Base-by-base conservation (phyloP, 2,888 invertebrate species). In the Ischnura elegans region DNA sequence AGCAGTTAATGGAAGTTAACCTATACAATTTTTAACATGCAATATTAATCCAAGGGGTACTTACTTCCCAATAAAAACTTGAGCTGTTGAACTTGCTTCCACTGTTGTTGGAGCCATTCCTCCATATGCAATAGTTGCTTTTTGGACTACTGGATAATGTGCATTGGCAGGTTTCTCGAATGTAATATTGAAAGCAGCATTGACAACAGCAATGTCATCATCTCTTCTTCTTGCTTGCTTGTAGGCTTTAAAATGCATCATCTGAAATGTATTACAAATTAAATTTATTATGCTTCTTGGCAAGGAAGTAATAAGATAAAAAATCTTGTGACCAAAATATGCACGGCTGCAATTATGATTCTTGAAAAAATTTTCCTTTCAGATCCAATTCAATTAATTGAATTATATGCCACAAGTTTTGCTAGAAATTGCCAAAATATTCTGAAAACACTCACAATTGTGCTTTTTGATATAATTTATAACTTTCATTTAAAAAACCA, bases 161-260 rank as follows among this genome's bases (percentile, higher is more conserved):
- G 87, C 25, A 94, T 96, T 96, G 95, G 94, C 94, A 76, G 96
- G 95, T 6, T 96, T 95, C 95, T 97, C 96, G 94, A 99, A 97
- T 87, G 95, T 96, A 0, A 99, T 97, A 95, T 97, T 97, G 94
- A 99, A 97, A 0, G 98, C 98, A 94, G 98, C 97, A 95, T 99
- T 99, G 0, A 99, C 99, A 95, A 99, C 99, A 3, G 99, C 98
- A 94, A 99, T 99, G 95, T 99, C 99, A 95, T 99, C 99, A 95
- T 99, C 99, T 94, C 98, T 97, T 94, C 99, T 96, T 95, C 98
- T 97, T 0, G 99, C 98, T 96, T 99, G 99, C 96, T 99, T 99
- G 95, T 98, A 99, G 0, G 98, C 98, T 95, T 97, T 97, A 95
- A 98, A 97, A 96, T 97, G 98, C 96, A 98, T 98, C 95, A 97